phyloP scores from a whole-genome alignment of 1,140 invertebrate genomes.

The Psilanteris sp. region DNA sequence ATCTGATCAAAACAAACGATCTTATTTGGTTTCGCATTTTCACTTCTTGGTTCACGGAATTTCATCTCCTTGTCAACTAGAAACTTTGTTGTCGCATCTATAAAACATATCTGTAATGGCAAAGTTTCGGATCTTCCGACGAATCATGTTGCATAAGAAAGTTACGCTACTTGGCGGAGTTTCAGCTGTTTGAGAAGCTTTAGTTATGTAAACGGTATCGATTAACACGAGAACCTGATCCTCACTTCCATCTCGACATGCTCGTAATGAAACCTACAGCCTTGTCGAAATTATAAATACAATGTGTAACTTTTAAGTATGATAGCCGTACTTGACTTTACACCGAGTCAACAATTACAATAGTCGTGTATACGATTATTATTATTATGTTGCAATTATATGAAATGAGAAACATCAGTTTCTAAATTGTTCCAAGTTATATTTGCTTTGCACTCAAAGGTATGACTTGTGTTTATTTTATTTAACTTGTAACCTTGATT shows the following conservation, averaged over 20 bases:
- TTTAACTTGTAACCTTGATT: too few relatives aligned
- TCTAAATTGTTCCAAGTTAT: too few relatives aligned
- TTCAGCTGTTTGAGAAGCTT: constrained; percentile 46
- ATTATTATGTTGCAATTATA: too few relatives aligned
- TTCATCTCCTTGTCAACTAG: constrained; percentile 10
- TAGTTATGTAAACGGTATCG: constrained; percentile 60
- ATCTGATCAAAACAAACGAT: too few relatives aligned
- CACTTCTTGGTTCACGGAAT: constrained; percentile 12
- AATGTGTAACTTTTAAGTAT: constrained; percentile 30
- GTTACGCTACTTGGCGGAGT: constrained; percentile 48
- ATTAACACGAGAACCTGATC: constrained; percentile 53
- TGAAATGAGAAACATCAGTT: too few relatives aligned
- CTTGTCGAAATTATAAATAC: constrained; percentile 34
- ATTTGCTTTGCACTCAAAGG: too few relatives aligned
- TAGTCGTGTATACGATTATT: not conserved
- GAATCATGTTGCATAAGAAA: constrained; percentile 58
- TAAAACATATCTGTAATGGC: constrained; percentile 51
- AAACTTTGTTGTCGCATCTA: constrained; percentile 38
- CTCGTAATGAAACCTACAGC: constrained; percentile 38
- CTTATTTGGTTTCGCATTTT: not conserved
- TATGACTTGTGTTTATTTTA: too few relatives aligned
- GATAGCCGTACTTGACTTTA: not conserved
- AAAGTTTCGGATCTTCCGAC: constrained; percentile 35
- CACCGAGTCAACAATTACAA: constrained; percentile 16
- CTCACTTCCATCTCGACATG: constrained; percentile 21